These are phyloP conservation scores for Alloplasta piceator DNA, from an alignment of 2,888 invertebrate genomes.

Conservation along the genomic window DNA sequence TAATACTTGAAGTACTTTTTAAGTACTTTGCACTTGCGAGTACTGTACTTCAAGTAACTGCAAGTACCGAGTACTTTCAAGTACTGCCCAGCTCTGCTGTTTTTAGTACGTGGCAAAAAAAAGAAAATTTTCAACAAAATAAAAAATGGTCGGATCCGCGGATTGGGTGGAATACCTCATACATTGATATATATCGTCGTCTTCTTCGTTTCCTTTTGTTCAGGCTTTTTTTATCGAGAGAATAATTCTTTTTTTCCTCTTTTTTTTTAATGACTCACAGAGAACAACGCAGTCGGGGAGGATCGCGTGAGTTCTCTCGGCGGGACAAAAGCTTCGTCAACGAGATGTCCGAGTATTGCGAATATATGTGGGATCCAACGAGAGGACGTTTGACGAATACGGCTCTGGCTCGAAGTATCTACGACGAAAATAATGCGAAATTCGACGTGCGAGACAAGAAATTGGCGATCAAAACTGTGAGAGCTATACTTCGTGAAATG, in stretches of 20 bases:
- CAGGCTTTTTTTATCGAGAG: not conserved
- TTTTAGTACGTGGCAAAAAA: too few species aligned
- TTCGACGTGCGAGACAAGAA: conserved; percentile 79
- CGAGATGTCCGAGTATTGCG: conserved; percentile 80
- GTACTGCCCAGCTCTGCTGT: too few species aligned
- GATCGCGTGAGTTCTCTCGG: not conserved
- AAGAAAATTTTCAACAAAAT: too few species aligned
- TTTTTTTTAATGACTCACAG: conserved; percentile 5
- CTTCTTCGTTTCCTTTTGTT: not conserved
- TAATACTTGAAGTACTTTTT: too few species aligned
- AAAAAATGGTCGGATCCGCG: too few species aligned
- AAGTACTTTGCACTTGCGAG: too few species aligned
- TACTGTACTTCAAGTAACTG: too few species aligned
- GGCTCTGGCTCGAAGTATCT: conserved; percentile 74
- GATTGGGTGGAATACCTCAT: too few species aligned
- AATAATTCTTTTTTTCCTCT: not conserved
- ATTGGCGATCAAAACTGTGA: conserved; percentile 80
- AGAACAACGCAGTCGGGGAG: not conserved
- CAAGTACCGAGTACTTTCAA: too few species aligned
- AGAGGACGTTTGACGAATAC: conserved; percentile 71
- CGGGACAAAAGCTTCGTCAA: not conserved
- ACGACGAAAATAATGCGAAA: conserved; percentile 76
- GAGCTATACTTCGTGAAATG: conserved; percentile 79
- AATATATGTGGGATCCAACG: conserved; percentile 81
- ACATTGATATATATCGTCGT: too few species aligned